Base-by-base conservation (phyloP, 2,888 invertebrate species). In the Villa cingulata region DNA sequence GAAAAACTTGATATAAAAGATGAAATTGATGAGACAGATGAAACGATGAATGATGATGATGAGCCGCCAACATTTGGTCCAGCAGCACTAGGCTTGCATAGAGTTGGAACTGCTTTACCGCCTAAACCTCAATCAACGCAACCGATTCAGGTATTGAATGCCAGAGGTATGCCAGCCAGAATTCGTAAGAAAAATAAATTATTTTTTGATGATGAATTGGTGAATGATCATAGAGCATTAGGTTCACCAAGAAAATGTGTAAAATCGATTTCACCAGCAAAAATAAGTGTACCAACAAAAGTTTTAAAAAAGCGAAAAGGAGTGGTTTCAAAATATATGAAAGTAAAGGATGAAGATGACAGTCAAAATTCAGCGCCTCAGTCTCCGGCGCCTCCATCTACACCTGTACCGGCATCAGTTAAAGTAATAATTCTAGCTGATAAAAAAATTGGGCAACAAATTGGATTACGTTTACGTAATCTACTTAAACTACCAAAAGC, bases 401-500 rank as follows among this genome's bases (percentile, higher is more conserved):
- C 48, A 47, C 39, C 49, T 36, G 27, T 48, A 19, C 12, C 29
- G 4, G 29, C 29, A 12, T 9, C 29, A 3, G n/a, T 29, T 9
- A 46, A 41, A 36, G 5, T 38, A 9, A 52, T 70, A 27, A 67
- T 71, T 32, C 74, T 81, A 17, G 81, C 85, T 17, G 91, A 92
- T 65, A 80, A 86, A 51, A 86, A 83, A 64, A 79, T 86, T 56
- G 91, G 92, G 0, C 92, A 95, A 60, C 79, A 85, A 58, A 88
- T 94, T 57, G 94, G 94, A 2, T 78, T 89, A 72, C 74, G 91
- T 54, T 71, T 92, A 50, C 74, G 91, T 54, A 98, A 98, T 72
- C 75, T 98, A 29, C 73, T 98, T 5, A 97, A 97, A 70, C 71
- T 98, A 54, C 97, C 98, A 1, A 97, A 97, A 72, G 97, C 97